Base-by-base conservation (phyloP, 2,888 invertebrate species). In the Choristoneura rosaceana region DNA sequence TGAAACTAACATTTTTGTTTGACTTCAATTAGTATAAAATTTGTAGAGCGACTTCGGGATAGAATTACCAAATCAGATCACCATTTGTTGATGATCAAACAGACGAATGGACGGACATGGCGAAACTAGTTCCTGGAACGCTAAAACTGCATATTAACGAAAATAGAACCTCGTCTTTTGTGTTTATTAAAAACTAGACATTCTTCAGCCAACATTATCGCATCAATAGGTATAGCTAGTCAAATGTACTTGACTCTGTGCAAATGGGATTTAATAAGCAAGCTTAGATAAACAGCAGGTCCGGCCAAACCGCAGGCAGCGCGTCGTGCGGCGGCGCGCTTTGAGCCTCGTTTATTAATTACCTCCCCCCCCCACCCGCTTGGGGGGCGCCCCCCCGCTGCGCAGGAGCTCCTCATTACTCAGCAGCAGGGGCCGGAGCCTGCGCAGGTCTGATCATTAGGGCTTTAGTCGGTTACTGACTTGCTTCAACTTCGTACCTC, bases 341-440 rank as follows among this genome's bases (percentile, higher is more conserved):
- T 73, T 73, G 73, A 73, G 59, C 38, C 50, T n/a, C 73, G 69
- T 69, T 68, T 68, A 69, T 73, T 73, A 73, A 73, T 73, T 73
- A 73, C 43, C 68, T 62, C 67, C 58, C 67, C 38, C 33, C 41
- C 14, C 65, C 4, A 58, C 12, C 47, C 63, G 25, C 58, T 59
- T 25, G 25, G 25, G 25, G 25, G 25, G 25, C 1, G 25, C 25
- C 43, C 50, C 63, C 73, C 68, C 69, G 73, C 69, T 63, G 73
- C 59, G 73, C 73, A 43, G 63, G 73, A 67, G 73, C 73, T 41
- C 67, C 71, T 63, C 62, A 71, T 71, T 71, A 71, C 67, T 71
- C 67, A 71, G 62, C 67, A 71, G 45, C 70, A 71, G 62, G 62
- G 67, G 71, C 67, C 67, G 33, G 45, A 14, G 45, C 43, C 43